Evolutionary conservation across 2,797 vertebrate genomes (phyloP), one percentile per base, ranked within the genome.

Genomic region (Propithecus deckenii): DNA sequence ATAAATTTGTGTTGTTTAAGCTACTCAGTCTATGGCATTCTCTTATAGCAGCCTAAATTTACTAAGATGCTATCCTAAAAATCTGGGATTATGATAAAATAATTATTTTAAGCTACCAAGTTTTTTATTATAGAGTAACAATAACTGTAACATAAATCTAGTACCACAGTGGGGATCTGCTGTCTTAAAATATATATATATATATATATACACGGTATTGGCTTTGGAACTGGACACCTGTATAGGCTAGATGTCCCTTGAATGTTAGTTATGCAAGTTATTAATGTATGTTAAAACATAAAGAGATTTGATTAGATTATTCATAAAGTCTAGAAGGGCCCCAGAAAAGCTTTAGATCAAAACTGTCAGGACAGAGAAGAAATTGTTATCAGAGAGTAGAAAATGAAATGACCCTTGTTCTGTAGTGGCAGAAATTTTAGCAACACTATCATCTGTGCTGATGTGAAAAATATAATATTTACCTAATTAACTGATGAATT

Each of bases 381-480:
- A 43, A 63, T 52, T 87, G 12, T 67, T 71, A 28, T 3, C 12
- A 2, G n/a, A 86, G 23, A 50, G 17, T 74, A 4, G 41, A 46
- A 92, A 86, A 35, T 88, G 85, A 80, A 74, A 72, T 41, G 28
- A 78, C 38, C 15, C 7, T 69, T 57, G 8, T 48, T 83, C 63
- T 71, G 17, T 55, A 43, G 35, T 86, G 32, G 28, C 55, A 93
- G 59, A 85, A 81, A 61, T 67, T 80, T 88, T 63, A 85, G 6
- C n/a, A 97, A 55, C 67, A 55, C 61, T 65, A 30, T 94, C 78
- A 91, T 81, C 20, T 94, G 22, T 22, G 20, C 32, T 83, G 35
- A 86, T 86, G 17, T 86, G 41, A 86, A 89, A 96, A 91, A 89
- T 94, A 72, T 17, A 91, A 23, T 91, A 92, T 83, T 91, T 92